phyloP scores from a whole-genome alignment of 2,797 vertebrate genomes.

The Spinibarbus caldwelli region DNA sequence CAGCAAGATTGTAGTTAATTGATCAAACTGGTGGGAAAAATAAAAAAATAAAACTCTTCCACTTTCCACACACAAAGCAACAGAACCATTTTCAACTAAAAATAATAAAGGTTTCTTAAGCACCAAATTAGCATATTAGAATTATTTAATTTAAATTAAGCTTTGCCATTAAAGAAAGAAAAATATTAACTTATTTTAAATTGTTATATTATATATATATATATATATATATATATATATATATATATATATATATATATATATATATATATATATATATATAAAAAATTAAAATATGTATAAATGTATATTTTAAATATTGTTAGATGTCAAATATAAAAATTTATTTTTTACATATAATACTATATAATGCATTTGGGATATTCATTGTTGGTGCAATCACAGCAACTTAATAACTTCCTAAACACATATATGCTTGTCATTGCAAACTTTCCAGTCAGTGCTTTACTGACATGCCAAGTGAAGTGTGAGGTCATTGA shows the following conservation, averaged over 20 bases:
- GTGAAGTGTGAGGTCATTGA: background rate
- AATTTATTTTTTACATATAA: background rate
- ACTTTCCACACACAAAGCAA: no score
- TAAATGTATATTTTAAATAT: background rate
- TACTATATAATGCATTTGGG: background rate
- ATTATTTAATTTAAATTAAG: background rate
- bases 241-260: no score
- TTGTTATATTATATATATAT: no score
- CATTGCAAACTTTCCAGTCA: background rate
- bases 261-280: no score
- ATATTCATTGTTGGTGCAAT: background rate
- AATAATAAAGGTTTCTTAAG: background rate
- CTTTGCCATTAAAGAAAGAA: background rate
- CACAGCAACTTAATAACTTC: background rate
- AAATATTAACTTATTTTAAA: no score
- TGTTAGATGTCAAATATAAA: no score
- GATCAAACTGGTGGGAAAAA: no score
- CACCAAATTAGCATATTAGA: background rate
- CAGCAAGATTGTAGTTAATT: background rate
- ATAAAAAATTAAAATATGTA: no score
- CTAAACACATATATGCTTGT: background rate
- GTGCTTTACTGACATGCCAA: background rate
- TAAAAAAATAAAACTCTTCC: no score
- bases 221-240: no score
- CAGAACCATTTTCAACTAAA: no score